Evolutionary conservation across 1,140 invertebrate species (phyloP), one percentile per base, ranked within the genome.

Genomic region (Glossosoma conforme): DNA sequence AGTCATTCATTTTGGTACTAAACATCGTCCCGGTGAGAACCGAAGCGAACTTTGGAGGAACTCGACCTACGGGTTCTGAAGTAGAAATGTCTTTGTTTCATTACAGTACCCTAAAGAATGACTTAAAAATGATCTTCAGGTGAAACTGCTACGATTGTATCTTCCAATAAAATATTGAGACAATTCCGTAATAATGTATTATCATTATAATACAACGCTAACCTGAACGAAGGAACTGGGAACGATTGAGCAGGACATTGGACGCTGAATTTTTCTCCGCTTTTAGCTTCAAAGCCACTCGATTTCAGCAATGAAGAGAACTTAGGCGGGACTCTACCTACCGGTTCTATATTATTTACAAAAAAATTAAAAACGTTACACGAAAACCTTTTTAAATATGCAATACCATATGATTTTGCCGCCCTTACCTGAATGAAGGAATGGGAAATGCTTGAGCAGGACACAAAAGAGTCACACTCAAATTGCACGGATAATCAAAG

Each of bases 211-310:
- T n/a, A n/a, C n/a, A n/a, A 14, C 9, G 17, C 21, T 21, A 72
- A 80, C 78, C 78, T 80, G 68, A 75, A 77, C 45, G 66, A 60
- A 42, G 79, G 78, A 28, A 78, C 75, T 36, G 83, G 83, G 65
- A 76, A 84, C 19, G 78, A 81, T 68, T 85, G 82, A 25, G 82
- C 84, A 36, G 80, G 77, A 66, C 82, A 85, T 48, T 79, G 71
- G 37, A 75, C 64, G 4, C 63, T 63, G 44, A 64, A 62, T 33
- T 47, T 45, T 25, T 66, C 65, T 62, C 56, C 50, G 17, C 58
- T 14, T 61, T 64, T 68, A 44, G 66, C 59, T 54, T 66, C 68
- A 54, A 72, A 72, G 66, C 69, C 72, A 17, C 67, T 76, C 57
- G 71, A 68, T 64, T 77, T 76, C 44, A 75, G 59, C 28, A 70